Evolutionary conservation across 2,888 invertebrate genomes (phyloP).

Genomic region (Thecocarcelia acutangulata): DNA sequence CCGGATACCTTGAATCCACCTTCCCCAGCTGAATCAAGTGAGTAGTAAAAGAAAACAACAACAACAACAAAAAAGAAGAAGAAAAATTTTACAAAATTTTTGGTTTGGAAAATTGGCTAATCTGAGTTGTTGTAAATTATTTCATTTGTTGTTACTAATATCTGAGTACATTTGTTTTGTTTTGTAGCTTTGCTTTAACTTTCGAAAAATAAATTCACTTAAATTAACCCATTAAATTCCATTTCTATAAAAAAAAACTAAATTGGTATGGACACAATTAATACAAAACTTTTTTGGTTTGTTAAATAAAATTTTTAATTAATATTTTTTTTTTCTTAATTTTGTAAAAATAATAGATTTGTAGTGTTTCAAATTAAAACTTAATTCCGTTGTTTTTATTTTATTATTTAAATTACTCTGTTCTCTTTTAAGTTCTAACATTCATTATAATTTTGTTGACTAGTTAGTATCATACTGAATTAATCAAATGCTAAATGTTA

Average conservation of each 20-base stretch:
- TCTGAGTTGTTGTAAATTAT: conserved; percentile 18
- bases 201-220: conserved; percentile 26
- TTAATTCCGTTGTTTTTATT: conserved; percentile 12
- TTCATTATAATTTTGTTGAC: conserved; percentile 55
- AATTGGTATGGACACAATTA: conserved; percentile 70
- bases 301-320: too few species aligned
- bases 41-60: conserved; percentile 80
- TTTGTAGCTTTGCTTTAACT: conserved; percentile 29
- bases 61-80: conserved; percentile 10
- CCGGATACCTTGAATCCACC: conserved; percentile 94
- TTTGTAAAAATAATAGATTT: conserved; percentile 11
- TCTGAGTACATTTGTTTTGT: background rate
- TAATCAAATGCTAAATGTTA: conserved; percentile 82
- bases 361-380: conserved; percentile 26
- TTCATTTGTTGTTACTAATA: conserved; percentile 14
- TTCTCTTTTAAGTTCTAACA: conserved; percentile 50
- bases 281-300: conserved; percentile 43
- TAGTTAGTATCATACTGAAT: conserved; percentile 71
- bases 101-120: background rate
- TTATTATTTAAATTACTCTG: conserved; percentile 55
- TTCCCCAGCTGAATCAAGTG: conserved; percentile 94
- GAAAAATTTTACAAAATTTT: background rate
- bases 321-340: conserved; percentile 19
- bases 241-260: conserved; percentile 42
- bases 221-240: conserved; percentile 37